Conservation (phyloP, 2,888 invertebrate species). For the Trichacis sp. region DNA sequence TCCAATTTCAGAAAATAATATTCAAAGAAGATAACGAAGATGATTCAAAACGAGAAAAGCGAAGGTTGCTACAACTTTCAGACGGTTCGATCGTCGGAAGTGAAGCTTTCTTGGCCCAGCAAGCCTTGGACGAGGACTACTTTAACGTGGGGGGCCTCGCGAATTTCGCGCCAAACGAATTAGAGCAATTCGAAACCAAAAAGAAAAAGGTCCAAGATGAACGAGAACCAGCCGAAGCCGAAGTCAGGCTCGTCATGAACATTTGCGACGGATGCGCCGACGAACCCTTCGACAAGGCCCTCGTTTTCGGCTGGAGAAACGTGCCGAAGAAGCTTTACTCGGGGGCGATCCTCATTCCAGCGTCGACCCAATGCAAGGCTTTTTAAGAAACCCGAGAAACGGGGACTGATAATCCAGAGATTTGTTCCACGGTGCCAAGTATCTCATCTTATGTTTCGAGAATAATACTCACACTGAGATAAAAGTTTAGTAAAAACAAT, state of each 20-base stretch:
- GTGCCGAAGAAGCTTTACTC: conserved; percentile 81
- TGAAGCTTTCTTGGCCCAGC: conserved; percentile 67
- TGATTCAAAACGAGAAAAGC: conserved; percentile 72
- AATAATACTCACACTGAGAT: no score
- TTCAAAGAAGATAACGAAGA: conserved; percentile 12
- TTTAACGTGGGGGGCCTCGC: conserved; percentile 78
- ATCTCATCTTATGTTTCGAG: no score
- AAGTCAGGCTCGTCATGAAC: conserved; percentile 84
- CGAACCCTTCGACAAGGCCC: conserved; percentile 85
- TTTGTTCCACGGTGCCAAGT: no score
- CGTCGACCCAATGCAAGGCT: conserved; percentile 75
- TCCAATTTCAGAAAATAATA: no score
- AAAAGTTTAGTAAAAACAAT: no score
- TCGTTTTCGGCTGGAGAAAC: conserved; percentile 82
- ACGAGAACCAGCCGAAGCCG: conserved; percentile 85
- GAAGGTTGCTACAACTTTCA: conserved; percentile 76
- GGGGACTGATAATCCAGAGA: no score
- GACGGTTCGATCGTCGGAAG: conserved; percentile 80
- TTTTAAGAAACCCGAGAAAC: conserved; percentile 68
- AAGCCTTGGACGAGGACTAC: conserved; percentile 71
- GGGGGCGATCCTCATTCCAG: conserved; percentile 78
- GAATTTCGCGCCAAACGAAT: conserved; percentile 72
- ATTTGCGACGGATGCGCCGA: conserved; percentile 81
- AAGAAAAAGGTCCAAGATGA: conserved; percentile 74
- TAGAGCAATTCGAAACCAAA: conserved; percentile 45